phyloP scores from a whole-genome alignment of 2,113 vertebrate genomes.

The Nerophis ophidion region DNA sequence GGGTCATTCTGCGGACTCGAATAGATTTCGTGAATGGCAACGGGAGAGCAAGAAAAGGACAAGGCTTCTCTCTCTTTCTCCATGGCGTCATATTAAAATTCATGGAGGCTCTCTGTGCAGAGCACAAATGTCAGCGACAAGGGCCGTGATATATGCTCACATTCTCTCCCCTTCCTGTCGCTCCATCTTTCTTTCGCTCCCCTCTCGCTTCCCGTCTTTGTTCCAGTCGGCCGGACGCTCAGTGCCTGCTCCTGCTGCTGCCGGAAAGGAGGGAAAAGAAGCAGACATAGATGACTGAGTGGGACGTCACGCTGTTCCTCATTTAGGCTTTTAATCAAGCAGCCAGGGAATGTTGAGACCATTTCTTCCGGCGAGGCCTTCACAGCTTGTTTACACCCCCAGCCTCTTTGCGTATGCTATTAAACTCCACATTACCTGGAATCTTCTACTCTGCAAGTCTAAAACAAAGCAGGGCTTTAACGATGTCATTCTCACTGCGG shows the following conservation, averaged over 20 bases:
- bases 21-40: conserved; percentile 63
- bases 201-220: conserved; percentile 55
- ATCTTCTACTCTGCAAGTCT: conserved; percentile 17
- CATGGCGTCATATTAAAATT: conserved; percentile 68
- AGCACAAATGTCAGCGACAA: conserved; percentile 65
- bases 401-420: conserved; percentile 20
- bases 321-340: conserved; percentile 59
- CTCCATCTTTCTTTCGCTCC: conserved; percentile 57
- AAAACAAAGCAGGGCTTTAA: neutral
- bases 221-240: conserved; percentile 49
- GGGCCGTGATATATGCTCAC: conserved; percentile 64
- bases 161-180: conserved; percentile 65
- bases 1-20: conserved; percentile 64
- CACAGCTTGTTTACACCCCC: conserved; percentile 35
- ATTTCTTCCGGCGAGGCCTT: conserved; percentile 32
- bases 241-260: conserved; percentile 43
- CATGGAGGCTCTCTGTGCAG: conserved; percentile 62
- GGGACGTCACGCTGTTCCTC: conserved; percentile 50
- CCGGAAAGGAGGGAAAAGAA: conserved; percentile 34
- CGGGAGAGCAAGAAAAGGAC: conserved; percentile 41
- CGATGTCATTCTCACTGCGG: conserved; percentile 8
- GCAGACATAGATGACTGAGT: conserved; percentile 42
- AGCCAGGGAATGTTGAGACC: conserved; percentile 40
- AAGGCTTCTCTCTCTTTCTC: conserved; percentile 53
- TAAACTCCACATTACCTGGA: conserved; percentile 40